phyloP scores from a whole-genome alignment of 1,140 invertebrate genomes.

The Fopius arisanus region DNA sequence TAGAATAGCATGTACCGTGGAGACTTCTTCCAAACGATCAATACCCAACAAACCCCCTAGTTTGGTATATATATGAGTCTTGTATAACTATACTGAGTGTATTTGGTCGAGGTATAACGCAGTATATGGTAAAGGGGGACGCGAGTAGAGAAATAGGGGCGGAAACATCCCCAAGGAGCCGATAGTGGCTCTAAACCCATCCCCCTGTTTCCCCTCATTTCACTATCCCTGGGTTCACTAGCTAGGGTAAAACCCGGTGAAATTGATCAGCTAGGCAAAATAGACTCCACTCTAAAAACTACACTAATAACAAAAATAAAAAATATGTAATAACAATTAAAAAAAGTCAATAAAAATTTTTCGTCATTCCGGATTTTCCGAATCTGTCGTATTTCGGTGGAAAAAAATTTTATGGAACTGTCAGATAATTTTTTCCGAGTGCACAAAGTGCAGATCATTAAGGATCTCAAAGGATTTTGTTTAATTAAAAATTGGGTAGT shows the following conservation, averaged over 20 bases:
- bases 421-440: no score
- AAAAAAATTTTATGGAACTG: no score
- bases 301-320: no score
- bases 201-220: constrained; percentile 17
- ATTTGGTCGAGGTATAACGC: constrained; percentile 40
- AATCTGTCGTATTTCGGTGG: no score
- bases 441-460: no score
- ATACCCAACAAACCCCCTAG: constrained; percentile 52
- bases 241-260: neutral
- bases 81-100: constrained; percentile 51
- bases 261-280: no score
- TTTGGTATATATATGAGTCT: constrained; percentile 39
- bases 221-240: neutral
- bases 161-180: constrained; percentile 59
- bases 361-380: no score
- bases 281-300: no score
- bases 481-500: no score
- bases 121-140: constrained; percentile 48
- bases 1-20: constrained; percentile 35
- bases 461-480: no score
- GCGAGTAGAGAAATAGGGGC: constrained; percentile 54
- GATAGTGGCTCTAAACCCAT: constrained; percentile 54
- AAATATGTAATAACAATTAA: no score
- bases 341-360: no score
- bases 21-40: constrained; percentile 48